Percentiles rank a stretch among this genome's conserved stretches.
Conservation (phyloP, 2,888 invertebrate species). For the Cryptus viduatorius region DNA sequence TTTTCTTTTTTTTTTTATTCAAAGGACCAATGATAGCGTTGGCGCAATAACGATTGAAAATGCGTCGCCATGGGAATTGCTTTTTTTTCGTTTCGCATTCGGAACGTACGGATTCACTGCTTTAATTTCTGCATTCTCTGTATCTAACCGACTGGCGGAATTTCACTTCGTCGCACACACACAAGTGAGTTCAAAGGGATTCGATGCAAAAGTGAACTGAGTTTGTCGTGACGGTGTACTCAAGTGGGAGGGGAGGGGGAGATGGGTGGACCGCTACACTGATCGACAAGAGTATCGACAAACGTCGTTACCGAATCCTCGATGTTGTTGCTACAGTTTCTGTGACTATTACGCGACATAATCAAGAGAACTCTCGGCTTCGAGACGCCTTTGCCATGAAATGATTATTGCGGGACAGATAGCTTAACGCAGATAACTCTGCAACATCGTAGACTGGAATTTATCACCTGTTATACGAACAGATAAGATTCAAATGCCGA, state of each 20-base stretch:
- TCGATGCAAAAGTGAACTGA: not conserved
- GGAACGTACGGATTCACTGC: not conserved
- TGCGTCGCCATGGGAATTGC: not conserved
- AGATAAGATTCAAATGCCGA: slow-evolving; percentile 36
- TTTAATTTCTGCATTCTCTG: not conserved
- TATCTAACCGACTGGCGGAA: not conserved
- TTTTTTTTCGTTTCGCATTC: not conserved
- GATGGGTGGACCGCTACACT: not conserved
- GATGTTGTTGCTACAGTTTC: slow-evolving; percentile 16
- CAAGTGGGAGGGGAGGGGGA: no score
- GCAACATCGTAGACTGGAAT: not conserved
- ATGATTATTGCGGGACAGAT: slow-evolving; percentile 52
- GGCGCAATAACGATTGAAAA: not conserved
- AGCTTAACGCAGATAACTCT: slow-evolving; percentile 21
- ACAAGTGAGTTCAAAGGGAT: slow-evolving; percentile 18
- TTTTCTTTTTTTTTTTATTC: no score
- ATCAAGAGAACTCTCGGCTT: slow-evolving; percentile 9
- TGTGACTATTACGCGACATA: not conserved
- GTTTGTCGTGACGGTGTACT: no score
- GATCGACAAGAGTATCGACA: slow-evolving; percentile 55
- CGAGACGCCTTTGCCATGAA: slow-evolving; percentile 42
- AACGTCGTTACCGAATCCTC: slow-evolving; percentile 60
- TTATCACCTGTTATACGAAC: slow-evolving; percentile 24
- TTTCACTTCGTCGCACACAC: slow-evolving; percentile 19
- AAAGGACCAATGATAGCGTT: not conserved